Evolutionary conservation across 2,888 invertebrate species (phyloP).

Genomic region (Schizotus pectinicornis): DNA sequence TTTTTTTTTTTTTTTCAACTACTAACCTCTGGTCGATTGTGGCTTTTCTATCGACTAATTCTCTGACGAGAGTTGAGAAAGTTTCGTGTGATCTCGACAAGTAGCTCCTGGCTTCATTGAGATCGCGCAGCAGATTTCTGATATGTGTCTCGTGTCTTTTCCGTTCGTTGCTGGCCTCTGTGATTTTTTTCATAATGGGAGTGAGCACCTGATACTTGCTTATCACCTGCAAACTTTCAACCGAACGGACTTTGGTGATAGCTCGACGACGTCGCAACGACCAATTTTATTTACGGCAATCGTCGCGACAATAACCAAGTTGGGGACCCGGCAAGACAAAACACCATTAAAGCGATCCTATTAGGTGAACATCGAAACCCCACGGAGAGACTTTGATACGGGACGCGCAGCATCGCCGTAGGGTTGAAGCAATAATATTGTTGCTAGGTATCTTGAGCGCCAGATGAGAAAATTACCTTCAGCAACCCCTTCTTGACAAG

Average conservation of each 20-base stretch:
- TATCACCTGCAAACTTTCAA: conserved; percentile 56
- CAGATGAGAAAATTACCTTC: too few species aligned
- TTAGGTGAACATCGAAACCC: too few species aligned
- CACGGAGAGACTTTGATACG: too few species aligned
- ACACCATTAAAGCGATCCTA: not conserved
- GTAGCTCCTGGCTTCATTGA: conserved; percentile 49
- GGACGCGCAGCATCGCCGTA: too few species aligned
- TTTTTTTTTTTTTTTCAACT: not conserved
- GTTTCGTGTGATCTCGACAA: conserved; percentile 45
- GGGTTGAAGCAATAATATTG: too few species aligned
- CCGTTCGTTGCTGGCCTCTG: conserved; percentile 49
- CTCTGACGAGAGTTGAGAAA: conserved; percentile 47
- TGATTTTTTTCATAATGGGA: conserved; percentile 53
- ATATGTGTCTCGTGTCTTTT: conserved; percentile 51
- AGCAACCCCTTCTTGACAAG: too few species aligned
- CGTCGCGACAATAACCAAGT: not conserved
- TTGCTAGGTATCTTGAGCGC: not conserved
- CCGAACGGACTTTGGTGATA: conserved; percentile 6
- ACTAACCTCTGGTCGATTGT: conserved; percentile 54
- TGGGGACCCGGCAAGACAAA: not conserved
- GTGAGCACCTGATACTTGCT: conserved; percentile 56
- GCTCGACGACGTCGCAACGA: not conserved
- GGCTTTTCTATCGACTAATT: conserved; percentile 48
- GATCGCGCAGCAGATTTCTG: conserved; percentile 47
- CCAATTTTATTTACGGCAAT: not conserved